Evolutionary conservation across 2,797 vertebrate genomes (phyloP).

Genomic region (Periophthalmus magnuspinnatus): DNA sequence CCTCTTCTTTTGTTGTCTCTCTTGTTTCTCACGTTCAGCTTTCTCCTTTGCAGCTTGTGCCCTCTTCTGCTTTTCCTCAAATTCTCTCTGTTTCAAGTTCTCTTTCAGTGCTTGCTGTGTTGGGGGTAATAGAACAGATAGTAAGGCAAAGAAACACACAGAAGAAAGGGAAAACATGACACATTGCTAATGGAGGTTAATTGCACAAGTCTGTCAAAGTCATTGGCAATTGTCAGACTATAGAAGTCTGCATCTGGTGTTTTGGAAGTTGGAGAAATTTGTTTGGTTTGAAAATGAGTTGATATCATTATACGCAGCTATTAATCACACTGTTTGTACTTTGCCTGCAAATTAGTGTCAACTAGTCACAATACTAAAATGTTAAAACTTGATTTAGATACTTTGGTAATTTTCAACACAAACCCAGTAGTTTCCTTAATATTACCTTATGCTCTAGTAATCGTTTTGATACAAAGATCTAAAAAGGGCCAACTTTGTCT

Average conservation of each 20-base stretch:
- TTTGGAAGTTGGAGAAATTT: conserved; percentile 47
- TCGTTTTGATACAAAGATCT: too few relatives aligned
- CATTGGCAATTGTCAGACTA: conserved; percentile 49
- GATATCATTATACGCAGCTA: not conserved
- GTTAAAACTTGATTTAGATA: not conserved
- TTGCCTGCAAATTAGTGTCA: conserved; percentile 1
- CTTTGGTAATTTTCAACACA: not conserved
- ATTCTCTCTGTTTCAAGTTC: conserved; percentile 85
- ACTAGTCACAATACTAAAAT: not conserved
- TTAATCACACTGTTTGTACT: not conserved
- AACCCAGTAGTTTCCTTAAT: too few relatives aligned
- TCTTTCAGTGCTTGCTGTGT: conserved; percentile 92
- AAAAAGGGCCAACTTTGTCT: too few relatives aligned
- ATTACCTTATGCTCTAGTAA: too few relatives aligned
- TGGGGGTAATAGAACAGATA: conserved; percentile 28
- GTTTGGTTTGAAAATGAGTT: conserved; percentile 1
- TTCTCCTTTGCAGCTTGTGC: conserved; percentile 90
- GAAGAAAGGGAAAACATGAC: conserved; percentile 31
- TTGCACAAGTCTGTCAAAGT: conserved; percentile 51
- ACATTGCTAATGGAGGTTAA: conserved; percentile 62
- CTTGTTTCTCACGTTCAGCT: conserved; percentile 89
- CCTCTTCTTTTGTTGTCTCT: conserved; percentile 92
- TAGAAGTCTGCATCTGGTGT: conserved; percentile 49
- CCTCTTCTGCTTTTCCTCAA: conserved; percentile 90
- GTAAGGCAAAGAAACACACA: conserved; percentile 12